phyloP scores from a whole-genome alignment of 2,113 vertebrate genomes.

The Nycticryphes semicollaris region DNA sequence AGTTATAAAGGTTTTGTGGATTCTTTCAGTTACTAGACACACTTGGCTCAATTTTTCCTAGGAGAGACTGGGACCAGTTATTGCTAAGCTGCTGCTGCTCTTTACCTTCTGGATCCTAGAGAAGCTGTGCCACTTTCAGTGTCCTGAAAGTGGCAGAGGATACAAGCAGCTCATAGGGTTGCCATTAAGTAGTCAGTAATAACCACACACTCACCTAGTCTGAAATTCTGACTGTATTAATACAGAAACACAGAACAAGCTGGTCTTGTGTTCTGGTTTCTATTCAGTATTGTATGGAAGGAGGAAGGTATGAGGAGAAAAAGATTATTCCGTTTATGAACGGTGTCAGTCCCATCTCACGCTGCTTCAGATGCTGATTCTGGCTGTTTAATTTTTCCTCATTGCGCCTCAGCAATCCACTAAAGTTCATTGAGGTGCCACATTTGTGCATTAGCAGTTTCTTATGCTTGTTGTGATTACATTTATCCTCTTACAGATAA shows the following conservation, averaged over 20 bases:
- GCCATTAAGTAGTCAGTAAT: neutral
- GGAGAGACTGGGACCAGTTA: constrained; percentile 27
- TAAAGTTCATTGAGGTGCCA: neutral
- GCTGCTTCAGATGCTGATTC: constrained; percentile 52
- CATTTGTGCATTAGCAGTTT: constrained; percentile 46
- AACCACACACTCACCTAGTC: neutral
- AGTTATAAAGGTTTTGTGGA: constrained; percentile 5
- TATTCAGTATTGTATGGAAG: constrained; percentile 75
- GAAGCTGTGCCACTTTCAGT: neutral
- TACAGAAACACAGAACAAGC: constrained; percentile 70
- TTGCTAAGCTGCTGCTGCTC: neutral
- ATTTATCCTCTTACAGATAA: constrained; percentile 48
- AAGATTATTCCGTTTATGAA: constrained; percentile 52
- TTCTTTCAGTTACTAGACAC: neutral
- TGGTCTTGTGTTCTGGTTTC: constrained; percentile 77
- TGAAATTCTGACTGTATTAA: constrained; percentile 63
- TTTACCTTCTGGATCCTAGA: neutral
- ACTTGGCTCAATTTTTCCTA: constrained; percentile 13
- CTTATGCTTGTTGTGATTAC: constrained; percentile 19
- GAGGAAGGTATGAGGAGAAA: constrained; percentile 3
- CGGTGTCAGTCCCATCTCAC: constrained; percentile 36
- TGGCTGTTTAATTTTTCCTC: constrained; percentile 6
- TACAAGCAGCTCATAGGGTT: neutral
- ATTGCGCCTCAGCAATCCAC: constrained; percentile 11
- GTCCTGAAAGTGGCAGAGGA: neutral